A percentile compares a stretch with the other conserved stretches of the same genome.
Evolutionary conservation across 2,113 vertebrate genomes (phyloP).

Genomic region (Tragelaphus imberbis): DNA sequence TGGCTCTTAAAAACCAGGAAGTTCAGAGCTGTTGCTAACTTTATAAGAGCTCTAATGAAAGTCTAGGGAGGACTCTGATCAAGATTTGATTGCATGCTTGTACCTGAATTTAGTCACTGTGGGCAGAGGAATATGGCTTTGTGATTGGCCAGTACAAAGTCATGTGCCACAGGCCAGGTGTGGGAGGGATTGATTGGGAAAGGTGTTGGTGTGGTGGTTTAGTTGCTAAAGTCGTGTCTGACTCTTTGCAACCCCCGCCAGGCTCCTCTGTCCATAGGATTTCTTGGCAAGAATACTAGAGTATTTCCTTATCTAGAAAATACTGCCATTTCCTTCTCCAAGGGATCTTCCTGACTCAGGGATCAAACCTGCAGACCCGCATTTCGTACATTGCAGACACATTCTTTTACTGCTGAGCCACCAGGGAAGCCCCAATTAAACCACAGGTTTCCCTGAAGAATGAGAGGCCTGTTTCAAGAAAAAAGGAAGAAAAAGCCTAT

Average conservation of each 20-base stretch:
- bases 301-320: not conserved
- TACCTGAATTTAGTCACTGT: not conserved
- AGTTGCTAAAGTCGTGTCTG: not conserved
- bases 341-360: not conserved
- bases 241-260: not conserved
- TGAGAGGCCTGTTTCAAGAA: not conserved
- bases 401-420: not conserved
- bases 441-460: not conserved
- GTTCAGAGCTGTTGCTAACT: not conserved
- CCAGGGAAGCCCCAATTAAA: not conserved
- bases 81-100: not conserved
- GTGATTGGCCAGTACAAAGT: not conserved
- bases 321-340: not conserved
- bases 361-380: not conserved
- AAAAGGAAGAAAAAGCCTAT: not conserved
- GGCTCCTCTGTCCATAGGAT: not conserved
- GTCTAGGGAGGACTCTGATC: not conserved
- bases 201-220: not conserved
- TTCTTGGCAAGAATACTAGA: not conserved
- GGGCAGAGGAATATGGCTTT: not conserved
- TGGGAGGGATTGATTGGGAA: not conserved
- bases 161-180: not conserved
- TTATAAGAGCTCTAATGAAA: not conserved
- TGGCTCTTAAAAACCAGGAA: not conserved
- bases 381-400: not conserved